phyloP scores from a whole-genome alignment of 2,113 vertebrate species.

The Zosterops borbonicus region DNA sequence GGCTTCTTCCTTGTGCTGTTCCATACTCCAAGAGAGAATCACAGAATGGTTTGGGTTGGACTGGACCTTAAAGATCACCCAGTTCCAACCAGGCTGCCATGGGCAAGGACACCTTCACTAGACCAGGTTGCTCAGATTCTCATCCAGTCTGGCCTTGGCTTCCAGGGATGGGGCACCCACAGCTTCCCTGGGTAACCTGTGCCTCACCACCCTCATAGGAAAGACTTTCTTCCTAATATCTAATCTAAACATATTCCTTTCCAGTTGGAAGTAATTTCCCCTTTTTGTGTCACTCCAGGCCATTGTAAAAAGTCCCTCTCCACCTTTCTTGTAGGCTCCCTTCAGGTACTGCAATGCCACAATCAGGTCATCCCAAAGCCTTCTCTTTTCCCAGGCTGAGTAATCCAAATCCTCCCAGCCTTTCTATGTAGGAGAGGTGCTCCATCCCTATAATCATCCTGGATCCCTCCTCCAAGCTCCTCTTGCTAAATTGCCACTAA shows the following conservation, averaged over 20 bases:
- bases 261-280: not conserved
- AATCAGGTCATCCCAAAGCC: not conserved
- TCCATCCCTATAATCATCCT: not conserved
- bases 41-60: not conserved
- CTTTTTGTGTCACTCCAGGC: not conserved
- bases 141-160: not conserved
- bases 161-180: not conserved
- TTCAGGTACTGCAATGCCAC: not conserved
- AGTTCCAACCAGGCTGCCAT: not conserved
- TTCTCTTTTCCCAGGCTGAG: not conserved
- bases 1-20: not conserved
- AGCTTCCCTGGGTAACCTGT: not conserved
- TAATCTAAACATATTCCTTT: not conserved
- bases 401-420: not conserved
- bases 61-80: not conserved
- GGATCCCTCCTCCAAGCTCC: not conserved
- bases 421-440: not conserved
- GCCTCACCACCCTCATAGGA: not conserved
- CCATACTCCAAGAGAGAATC: not conserved
- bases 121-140: not conserved
- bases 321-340: not conserved
- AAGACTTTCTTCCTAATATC: not conserved
- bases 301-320: not conserved
- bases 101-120: not conserved
- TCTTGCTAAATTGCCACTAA: not conserved